Evolutionary conservation across 2,113 vertebrate species (phyloP), one percentile per base, ranked within the genome.

Genomic region (Neodontobutis hainanensis): DNA sequence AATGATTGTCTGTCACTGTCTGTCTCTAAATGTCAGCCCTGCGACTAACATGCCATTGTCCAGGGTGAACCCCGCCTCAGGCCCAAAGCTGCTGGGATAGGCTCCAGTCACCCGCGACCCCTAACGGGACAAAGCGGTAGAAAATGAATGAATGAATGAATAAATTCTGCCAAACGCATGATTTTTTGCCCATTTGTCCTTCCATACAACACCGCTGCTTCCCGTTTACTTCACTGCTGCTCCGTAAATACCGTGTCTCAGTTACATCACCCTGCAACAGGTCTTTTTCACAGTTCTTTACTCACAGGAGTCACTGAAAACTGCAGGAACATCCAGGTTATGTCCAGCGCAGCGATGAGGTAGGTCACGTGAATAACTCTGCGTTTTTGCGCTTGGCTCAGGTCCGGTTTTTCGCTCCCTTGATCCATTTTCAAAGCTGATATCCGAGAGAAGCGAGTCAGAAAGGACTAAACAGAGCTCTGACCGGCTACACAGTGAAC

Each of bases 301-400:
- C 92, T 89, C 45, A 94, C 92, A 34, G 93, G 92, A 2, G 92
- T 93, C 3, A 94, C 77, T 1, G 93, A 91, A 43, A 93, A 77
- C 82, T 92, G 92, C 4, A 93, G n/a, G 61, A 94, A 93, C 66
- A 93, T 83, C 79, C 85, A 90, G 0, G 92, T 92, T 2, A 91
- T 62, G n/a, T 94, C 93, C 81, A 94, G 11, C 42, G 87, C 75
- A 11, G 69, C 68, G 53, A 94, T 87, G 10, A 92, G 3, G 56
- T 93, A 93, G 4, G 86, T 84, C 5, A 83, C 6, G 32, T 57
- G 11, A 49, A 93, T 85, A 0, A 88, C 56, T 1, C 1, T 58
- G 56, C 36, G 36, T 58, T n/a, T 43, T 2, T 43, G 36, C 36
- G 56, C 56, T 9, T 8, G 36, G 56, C 40, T 27, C 56, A 8